Conservation (phyloP, 2,888 invertebrate species). For the Ptycholaimellus sp. region DNA sequence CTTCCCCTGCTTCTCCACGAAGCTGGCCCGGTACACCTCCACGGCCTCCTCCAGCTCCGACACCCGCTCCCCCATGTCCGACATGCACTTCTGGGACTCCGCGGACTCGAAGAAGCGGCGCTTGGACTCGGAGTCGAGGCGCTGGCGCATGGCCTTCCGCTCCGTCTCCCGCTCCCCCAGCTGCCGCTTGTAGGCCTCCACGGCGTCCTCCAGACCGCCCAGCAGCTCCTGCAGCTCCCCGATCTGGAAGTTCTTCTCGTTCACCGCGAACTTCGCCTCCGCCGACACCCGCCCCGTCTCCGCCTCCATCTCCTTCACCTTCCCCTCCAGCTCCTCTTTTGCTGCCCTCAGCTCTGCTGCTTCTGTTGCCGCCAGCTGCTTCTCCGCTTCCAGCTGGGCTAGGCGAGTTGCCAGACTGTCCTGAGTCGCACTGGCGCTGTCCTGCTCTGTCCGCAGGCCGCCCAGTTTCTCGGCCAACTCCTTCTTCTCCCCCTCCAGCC, state of each 20-base stretch:
- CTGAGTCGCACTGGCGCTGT: too few species aligned
- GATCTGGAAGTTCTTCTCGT: not conserved
- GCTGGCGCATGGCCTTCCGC: not conserved
- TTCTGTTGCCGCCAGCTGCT: too few species aligned
- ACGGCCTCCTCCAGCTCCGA: not conserved
- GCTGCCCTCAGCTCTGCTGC: slow-evolving; percentile 10
- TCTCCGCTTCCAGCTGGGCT: too few species aligned
- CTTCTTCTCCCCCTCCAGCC: slow-evolving; percentile 19
- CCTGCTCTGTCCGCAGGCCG: too few species aligned
- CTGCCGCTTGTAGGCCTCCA: not conserved
- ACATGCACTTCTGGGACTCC: not conserved
- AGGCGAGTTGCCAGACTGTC: too few species aligned
- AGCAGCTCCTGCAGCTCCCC: slow-evolving; percentile 1
- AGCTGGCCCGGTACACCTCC: too few species aligned
- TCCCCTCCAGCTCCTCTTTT: slow-evolving; percentile 9
- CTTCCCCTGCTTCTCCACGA: too few species aligned
- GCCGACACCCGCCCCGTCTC: not conserved
- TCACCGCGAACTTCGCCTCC: not conserved
- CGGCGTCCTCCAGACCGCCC: slow-evolving; percentile 4
- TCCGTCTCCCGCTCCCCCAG: not conserved
- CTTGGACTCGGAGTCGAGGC: not conserved
- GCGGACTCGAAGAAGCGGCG: not conserved
- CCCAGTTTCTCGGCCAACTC: too few species aligned
- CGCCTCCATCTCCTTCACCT: slow-evolving; percentile 9
- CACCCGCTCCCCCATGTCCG: not conserved